Conservation (phyloP, 2,797 vertebrate genomes). For the Xerus rutilus region DNA sequence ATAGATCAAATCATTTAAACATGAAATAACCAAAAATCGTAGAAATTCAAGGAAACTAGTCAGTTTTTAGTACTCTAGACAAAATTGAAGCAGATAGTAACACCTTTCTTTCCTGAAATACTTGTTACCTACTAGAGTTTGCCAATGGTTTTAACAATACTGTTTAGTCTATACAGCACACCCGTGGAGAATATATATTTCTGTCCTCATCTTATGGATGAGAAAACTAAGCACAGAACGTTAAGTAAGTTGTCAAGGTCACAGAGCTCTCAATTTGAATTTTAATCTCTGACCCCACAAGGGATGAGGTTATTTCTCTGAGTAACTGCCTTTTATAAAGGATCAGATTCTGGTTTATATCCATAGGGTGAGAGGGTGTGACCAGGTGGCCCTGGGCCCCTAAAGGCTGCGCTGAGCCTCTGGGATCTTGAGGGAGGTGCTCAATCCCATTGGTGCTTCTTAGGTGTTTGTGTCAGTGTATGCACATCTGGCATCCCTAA, state of each 20-base stretch:
- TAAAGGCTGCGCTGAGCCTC: background rate
- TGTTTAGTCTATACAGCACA: background rate
- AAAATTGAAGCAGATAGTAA: background rate
- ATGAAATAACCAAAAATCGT: background rate
- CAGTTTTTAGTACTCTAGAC: background rate
- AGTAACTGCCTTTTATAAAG: background rate
- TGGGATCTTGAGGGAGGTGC: background rate
- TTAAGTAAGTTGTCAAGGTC: too few species aligned
- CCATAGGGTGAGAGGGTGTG: background rate
- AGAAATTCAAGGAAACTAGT: background rate
- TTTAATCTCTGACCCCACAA: background rate
- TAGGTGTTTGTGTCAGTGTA: accelerated
- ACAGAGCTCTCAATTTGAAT: background rate
- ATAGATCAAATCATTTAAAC: background rate
- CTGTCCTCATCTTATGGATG: background rate
- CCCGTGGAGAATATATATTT: background rate
- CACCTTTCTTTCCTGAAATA: background rate
- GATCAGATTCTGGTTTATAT: background rate
- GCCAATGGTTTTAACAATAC: background rate
- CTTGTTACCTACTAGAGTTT: background rate
- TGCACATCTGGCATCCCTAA: background rate
- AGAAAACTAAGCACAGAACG: background rate
- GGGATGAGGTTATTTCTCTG: background rate
- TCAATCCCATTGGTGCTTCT: background rate
- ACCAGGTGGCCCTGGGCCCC: background rate